Evolutionary conservation across 2,888 invertebrate genomes (phyloP).

Genomic region (Anticlea derivata): DNA sequence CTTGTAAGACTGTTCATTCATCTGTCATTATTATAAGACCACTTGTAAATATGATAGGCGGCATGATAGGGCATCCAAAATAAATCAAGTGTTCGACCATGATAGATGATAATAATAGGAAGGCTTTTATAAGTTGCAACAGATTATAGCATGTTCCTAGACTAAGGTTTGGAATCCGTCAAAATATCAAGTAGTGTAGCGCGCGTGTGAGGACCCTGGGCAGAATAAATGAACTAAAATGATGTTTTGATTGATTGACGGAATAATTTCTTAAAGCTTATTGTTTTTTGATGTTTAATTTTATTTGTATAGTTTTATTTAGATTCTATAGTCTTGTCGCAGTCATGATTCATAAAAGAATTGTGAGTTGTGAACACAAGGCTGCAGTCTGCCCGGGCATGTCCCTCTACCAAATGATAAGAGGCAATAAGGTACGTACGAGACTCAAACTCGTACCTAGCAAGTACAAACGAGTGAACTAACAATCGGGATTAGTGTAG

Average conservation of each 20-base stretch:
- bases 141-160: background rate
- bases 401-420: constrained; percentile 44
- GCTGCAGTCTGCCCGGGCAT: constrained; percentile 43
- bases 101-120: background rate
- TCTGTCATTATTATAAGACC: background rate
- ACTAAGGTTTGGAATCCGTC: constrained; percentile 5
- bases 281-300: constrained; percentile 51
- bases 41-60: constrained; percentile 1
- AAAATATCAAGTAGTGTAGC: constrained; percentile 10
- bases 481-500: constrained; percentile 43
- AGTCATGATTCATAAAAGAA: constrained; percentile 20
- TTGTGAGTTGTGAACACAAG: constrained; percentile 5
- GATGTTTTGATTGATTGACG: constrained; percentile 34
- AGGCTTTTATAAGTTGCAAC: constrained; percentile 9
- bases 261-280: constrained; percentile 41
- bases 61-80: constrained; percentile 1
- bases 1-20: constrained; percentile 12
- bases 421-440: constrained; percentile 45
- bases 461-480: constrained; percentile 61
- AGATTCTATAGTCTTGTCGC: constrained; percentile 48
- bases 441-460: constrained; percentile 46
- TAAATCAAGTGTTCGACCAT: constrained; percentile 8
- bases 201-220: constrained; percentile 9
- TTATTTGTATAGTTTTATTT: constrained; percentile 47
- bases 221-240: constrained; percentile 26